phyloP scores from a whole-genome alignment of 1,140 invertebrate species.

The Drosophila persimilis region DNA sequence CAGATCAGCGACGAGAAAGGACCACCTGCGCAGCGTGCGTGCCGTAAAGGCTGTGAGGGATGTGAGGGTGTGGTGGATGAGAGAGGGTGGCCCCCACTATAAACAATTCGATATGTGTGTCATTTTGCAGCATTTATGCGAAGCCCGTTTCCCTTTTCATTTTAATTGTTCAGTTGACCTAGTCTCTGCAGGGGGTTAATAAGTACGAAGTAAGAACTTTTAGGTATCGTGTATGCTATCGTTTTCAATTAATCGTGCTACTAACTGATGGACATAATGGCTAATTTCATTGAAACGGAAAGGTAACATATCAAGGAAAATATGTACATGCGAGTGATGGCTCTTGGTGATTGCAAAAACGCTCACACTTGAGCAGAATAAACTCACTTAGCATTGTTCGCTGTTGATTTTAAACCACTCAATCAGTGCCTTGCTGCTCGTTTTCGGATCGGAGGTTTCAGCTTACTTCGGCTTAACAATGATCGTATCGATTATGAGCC shows the following conservation, averaged over 20 bases:
- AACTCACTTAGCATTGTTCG: no score
- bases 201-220: slow-evolving; percentile 32
- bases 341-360: no score
- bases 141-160: slow-evolving; percentile 21
- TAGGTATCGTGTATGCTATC: slow-evolving; percentile 18
- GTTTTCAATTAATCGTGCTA: slow-evolving; percentile 37
- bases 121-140: slow-evolving; percentile 53
- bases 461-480: no score
- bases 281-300: slow-evolving; percentile 18
- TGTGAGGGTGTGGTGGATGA: background rate
- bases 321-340: no score
- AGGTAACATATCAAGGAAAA: no score
- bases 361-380: no score
- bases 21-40: slow-evolving; percentile 48
- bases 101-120: slow-evolving; percentile 14
- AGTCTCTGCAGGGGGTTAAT: slow-evolving; percentile 35
- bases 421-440: no score
- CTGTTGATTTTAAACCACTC: no score
- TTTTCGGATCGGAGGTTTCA: no score
- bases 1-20: slow-evolving; percentile 61
- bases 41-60: slow-evolving; percentile 63
- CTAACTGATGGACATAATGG: slow-evolving; percentile 39
- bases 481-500: no score
- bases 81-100: slow-evolving; percentile 21
- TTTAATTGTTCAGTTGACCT: slow-evolving; percentile 53